Percentiles rank a stretch among this genome's conserved stretches.
These are phyloP conservation scores for Vannuccia rotundouncinata DNA, from an alignment of 2,888 invertebrate species.

Conservation along the genomic window DNA sequence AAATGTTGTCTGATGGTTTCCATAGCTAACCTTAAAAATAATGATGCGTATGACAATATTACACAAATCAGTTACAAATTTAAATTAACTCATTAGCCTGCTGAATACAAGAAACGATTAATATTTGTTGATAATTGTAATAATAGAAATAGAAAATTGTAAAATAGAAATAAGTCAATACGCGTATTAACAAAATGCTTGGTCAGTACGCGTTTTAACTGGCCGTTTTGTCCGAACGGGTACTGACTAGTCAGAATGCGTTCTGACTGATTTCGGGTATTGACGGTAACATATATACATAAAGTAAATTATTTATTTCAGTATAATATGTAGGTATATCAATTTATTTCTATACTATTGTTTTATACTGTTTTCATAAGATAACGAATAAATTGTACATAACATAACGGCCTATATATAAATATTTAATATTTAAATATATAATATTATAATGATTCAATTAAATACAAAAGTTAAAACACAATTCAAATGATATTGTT, in stretches of 20 bases:
- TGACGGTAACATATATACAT: background rate
- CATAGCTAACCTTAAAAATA: background rate
- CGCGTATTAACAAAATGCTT: background rate
- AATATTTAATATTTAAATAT: too few relatives aligned
- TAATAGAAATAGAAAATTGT: background rate
- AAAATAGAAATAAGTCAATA: background rate
- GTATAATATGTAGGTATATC: too few relatives aligned
- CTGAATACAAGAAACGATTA: background rate
- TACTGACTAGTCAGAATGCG: background rate
- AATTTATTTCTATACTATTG: too few relatives aligned
- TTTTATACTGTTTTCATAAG: too few relatives aligned
- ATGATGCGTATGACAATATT: background rate
- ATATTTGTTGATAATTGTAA: background rate
- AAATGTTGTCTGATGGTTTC: background rate
- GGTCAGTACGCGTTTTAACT: background rate
- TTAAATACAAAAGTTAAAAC: too few relatives aligned
- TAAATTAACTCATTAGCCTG: background rate
- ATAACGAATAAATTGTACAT: too few relatives aligned
- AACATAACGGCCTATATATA: too few relatives aligned
- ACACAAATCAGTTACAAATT: background rate
- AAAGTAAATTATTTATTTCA: background rate
- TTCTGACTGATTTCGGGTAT: background rate
- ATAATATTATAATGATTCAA: too few relatives aligned
- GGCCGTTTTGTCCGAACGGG: background rate
- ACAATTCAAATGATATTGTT: too few relatives aligned